phyloP scores from a whole-genome alignment of 2,797 vertebrate species.

The Salmo trutta region DNA sequence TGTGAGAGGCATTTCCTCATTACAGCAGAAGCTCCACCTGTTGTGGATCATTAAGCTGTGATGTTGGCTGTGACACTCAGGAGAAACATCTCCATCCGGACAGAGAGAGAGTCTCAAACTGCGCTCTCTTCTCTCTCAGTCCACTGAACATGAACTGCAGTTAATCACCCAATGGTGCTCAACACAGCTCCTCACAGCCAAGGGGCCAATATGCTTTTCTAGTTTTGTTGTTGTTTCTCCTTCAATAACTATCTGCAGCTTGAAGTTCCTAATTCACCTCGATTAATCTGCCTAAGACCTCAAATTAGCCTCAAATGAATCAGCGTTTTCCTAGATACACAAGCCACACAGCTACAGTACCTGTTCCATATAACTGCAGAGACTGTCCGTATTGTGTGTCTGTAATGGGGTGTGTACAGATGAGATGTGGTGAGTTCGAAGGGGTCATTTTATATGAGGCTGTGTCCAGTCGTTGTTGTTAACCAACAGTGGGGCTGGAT shows the following conservation, averaged over 20 bases:
- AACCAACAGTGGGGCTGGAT: background rate
- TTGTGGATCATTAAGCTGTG: constrained; percentile 11
- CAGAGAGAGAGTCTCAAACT: background rate
- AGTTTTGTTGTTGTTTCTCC: background rate
- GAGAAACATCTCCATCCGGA: background rate
- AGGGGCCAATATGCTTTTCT: background rate
- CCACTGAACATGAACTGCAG: background rate
- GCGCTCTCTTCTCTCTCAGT: background rate
- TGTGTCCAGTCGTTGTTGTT: constrained; percentile 8
- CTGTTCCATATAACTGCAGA: background rate
- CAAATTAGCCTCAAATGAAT: background rate
- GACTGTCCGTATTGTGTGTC: background rate
- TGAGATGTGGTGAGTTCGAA: background rate
- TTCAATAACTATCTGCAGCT: background rate
- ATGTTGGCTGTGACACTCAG: background rate
- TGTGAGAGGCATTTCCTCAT: constrained; percentile 7
- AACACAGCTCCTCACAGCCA: background rate
- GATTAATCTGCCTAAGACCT: background rate
- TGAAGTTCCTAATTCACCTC: background rate
- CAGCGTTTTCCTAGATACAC: background rate
- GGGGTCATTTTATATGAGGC: background rate
- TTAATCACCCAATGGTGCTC: background rate
- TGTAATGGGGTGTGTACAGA: background rate
- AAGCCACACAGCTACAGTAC: background rate
- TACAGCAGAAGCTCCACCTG: constrained; percentile 4